These are phyloP conservation scores for Proteles cristata DNA, from an alignment of 2,113 vertebrate genomes.

Conservation along the genomic window DNA sequence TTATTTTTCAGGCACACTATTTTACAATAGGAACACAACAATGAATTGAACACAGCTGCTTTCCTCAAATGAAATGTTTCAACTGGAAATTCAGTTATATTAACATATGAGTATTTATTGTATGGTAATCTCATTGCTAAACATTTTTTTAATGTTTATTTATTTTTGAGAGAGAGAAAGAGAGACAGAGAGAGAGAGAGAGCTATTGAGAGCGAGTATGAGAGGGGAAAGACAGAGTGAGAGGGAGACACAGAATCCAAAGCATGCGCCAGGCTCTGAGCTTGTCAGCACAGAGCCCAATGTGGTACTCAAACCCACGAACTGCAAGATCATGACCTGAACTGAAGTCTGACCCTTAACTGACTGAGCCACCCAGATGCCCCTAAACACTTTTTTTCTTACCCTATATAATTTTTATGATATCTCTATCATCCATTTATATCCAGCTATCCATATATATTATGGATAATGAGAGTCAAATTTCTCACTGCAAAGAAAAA, in stretches of 20 bases:
- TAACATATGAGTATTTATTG: background rate
- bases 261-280: no score
- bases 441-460: background rate
- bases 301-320: no score
- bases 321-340: no score
- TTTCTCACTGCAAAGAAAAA: background rate
- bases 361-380: no score
- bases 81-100: background rate
- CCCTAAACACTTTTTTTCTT: no score
- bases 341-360: no score
- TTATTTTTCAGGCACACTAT: background rate
- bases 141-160: background rate
- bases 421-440: background rate
- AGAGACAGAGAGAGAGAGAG: no score
- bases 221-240: no score
- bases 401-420: background rate
- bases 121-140: background rate
- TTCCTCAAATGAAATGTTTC: background rate
- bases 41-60: background rate
- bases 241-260: no score
- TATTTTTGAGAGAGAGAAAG: no score
- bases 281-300: no score
- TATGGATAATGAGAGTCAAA: background rate
- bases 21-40: background rate
- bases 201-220: no score